Base-by-base conservation (phyloP, 2,797 vertebrate species). In the Enteromius paludinosus region DNA sequence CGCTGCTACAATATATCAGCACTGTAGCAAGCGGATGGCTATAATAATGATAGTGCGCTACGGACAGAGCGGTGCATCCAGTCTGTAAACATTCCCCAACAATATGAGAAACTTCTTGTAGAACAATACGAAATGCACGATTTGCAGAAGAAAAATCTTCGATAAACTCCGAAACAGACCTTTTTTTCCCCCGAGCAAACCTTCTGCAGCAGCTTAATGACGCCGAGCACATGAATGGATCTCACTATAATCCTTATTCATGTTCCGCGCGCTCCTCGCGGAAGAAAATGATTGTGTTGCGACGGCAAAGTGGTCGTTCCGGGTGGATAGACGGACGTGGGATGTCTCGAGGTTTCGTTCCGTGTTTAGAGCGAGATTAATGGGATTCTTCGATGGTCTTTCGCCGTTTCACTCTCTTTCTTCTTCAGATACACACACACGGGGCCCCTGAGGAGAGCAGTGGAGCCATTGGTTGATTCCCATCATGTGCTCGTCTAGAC, bases 401-500 rank as follows among this genome's bases (percentile, higher is more conserved):
- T 92, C 93, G 90, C 90, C 90, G 92, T 87, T 89, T 90, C 93
- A 93, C 92, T 91, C 91, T 90, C 89, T 90, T 92, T 93, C 92
- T 89, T 92, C 92, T 91, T 92, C 90, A 91, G 88, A 91, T 88
- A 86, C 85, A 90, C 91, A 91, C 91, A 90, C 89, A 80, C 86
- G 85, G 93, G 93, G 95, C 93, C 95, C 95, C 95, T 92, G 93
- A 94, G 96, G 94, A 95, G 94, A 94, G 95, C 93, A 92, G 92
- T 91, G 94, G 95, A 95, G 94, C 95, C 95, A 97, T 98, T 98
- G 97, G 97, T 94, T 96, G 95, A 93, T 95, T 95, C 95, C 95
- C 94, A 95, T 97, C 97, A 97, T 96, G 96, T 98, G 97, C 96
- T 96, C 95, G 97, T 98, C 97, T 98, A 98, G 97, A 98, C 97